These are phyloP conservation scores for Syrista parreyssii DNA, from an alignment of 2,888 invertebrate species.

Conservation along the genomic window DNA sequence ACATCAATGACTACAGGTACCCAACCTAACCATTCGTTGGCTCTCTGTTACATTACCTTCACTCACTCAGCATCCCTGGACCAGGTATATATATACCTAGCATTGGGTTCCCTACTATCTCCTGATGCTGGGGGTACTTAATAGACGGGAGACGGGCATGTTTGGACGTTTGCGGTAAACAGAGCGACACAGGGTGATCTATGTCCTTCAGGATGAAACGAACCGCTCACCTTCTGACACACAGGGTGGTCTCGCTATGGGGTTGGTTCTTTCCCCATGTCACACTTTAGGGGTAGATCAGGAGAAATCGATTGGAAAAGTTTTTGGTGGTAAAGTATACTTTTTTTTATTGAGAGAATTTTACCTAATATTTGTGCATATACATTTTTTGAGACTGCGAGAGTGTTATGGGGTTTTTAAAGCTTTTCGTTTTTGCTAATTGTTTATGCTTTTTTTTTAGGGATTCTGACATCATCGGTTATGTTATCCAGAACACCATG, in stretches of 20 bases:
- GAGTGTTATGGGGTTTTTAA: background rate
- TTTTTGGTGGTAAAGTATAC: background rate
- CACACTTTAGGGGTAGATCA: background rate
- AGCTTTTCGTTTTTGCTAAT: background rate
- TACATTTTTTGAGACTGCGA: background rate
- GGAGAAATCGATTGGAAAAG: background rate
- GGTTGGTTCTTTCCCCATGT: background rate
- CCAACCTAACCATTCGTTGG: slow-evolving; percentile 8
- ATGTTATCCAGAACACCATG: background rate
- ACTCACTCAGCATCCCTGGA: slow-evolving; percentile 13
- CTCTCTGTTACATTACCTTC: background rate
- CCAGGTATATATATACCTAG: slow-evolving; percentile 49
- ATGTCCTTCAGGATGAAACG: slow-evolving; percentile 48
- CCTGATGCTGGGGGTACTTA: slow-evolving; percentile 47
- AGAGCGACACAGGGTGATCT: slow-evolving; percentile 64
- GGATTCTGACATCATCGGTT: background rate
- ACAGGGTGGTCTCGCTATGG: slow-evolving; percentile 25
- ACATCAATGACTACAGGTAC: slow-evolving; percentile 47
- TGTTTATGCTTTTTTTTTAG: background rate
- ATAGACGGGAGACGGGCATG: slow-evolving; percentile 59
- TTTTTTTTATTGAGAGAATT: background rate
- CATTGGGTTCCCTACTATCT: slow-evolving; percentile 35
- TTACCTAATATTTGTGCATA: background rate
- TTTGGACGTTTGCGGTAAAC: slow-evolving; percentile 66
- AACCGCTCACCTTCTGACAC: slow-evolving; percentile 39